Percentiles rank a stretch among this genome's conserved stretches.
Evolutionary conservation across 2,113 vertebrate genomes (phyloP).

Genomic region (Cyanoramphus novaezelandiae): DNA sequence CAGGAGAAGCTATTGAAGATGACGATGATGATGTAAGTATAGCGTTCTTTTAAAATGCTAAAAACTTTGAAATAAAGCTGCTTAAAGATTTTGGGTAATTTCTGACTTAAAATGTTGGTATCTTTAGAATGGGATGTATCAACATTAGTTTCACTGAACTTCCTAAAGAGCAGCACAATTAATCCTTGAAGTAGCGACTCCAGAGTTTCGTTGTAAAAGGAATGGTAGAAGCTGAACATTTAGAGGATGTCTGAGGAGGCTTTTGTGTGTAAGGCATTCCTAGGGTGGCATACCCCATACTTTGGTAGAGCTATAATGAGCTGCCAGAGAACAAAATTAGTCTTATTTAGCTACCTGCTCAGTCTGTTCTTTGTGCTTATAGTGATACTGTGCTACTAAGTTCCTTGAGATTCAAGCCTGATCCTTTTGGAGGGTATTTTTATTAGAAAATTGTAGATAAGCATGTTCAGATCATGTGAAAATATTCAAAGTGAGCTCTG

Average conservation of each 20-base stretch:
- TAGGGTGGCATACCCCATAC: background rate
- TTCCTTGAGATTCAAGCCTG: background rate
- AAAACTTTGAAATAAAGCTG: background rate
- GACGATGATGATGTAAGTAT: conserved; percentile 93
- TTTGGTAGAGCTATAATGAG: background rate
- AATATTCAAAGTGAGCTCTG: background rate
- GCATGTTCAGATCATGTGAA: background rate
- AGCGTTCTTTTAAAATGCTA: background rate
- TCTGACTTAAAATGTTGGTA: background rate
- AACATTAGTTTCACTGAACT: background rate
- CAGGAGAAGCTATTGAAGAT: conserved; percentile 98
- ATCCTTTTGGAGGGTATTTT: background rate
- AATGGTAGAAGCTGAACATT: background rate
- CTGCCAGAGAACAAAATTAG: background rate
- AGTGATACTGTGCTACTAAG: background rate
- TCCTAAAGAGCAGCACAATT: background rate
- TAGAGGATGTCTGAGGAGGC: background rate
- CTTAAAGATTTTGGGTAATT: background rate
- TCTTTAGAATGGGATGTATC: background rate
- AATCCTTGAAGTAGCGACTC: background rate
- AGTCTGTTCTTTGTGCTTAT: background rate
- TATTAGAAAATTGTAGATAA: background rate
- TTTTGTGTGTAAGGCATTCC: background rate
- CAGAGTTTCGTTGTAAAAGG: background rate
- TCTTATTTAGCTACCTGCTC: background rate